Base-by-base conservation (phyloP, 1,140 invertebrate genomes). In the Drosophila subobscura region DNA sequence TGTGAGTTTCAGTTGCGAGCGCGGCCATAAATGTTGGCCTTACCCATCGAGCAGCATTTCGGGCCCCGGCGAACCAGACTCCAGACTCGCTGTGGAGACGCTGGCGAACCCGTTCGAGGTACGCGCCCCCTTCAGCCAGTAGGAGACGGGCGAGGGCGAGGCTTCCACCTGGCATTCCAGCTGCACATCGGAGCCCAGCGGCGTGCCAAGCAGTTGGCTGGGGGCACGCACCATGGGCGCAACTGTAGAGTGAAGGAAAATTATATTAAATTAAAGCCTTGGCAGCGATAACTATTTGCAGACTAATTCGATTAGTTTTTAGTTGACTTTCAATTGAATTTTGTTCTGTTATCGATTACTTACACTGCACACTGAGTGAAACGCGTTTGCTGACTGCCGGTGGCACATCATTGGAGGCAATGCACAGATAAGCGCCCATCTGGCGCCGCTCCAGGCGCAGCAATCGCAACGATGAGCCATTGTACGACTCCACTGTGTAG, bases 381-480 rank as follows among this genome's bases (percentile, higher is more conserved):
- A 98, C 96, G 74, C 96, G 92, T 92, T 97, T 97, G 93, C 96
- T 97, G 81, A 97, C 96, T 10, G 96, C 96, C 25, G 96, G 97
- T 61, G 96, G 97, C 22, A 97, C 96, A 91, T 97, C 96, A 91
- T 97, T 97, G 83, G 95, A 96, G 27, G 96, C 96, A 77, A 97
- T 97, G 92, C 96, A 97, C 67, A 97, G 94, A 92, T 96, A 97
- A 29, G 96, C 95, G 33, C 96, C 96, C 96, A 97, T 97, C 93
- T 97, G 96, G 77, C 94, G 93, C 57, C 96, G 93, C 77, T 97
- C 96, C 77, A 97, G 93, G 45, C 95, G 93, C 93, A 95, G 93
- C 75, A 97, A 93, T 54, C 94, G 93, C 79, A 97, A 92, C 29
- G 93, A 93, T 47, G 95, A 95, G 47, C 95, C 96, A 79, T 95